These are phyloP conservation scores for Dicrostonyx torquatus DNA, from an alignment of 2,797 vertebrate species.

Conservation along the genomic window DNA sequence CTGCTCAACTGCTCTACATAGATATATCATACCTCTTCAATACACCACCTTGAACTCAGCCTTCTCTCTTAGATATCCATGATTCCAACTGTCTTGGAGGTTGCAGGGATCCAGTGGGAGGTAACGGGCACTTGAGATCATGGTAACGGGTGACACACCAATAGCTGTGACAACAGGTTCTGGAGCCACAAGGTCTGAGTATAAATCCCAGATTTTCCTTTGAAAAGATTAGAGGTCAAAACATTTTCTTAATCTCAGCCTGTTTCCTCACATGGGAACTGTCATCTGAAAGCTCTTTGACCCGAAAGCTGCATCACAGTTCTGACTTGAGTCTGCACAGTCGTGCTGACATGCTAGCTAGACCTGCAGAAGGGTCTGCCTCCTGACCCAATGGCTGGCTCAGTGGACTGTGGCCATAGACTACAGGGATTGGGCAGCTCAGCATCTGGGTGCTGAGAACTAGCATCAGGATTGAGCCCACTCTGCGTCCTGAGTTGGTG, in stretches of 20 bases:
- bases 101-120: neutral
- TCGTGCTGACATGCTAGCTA: neutral
- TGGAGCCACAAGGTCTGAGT: accelerated
- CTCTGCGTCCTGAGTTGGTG: accelerated
- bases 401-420: neutral
- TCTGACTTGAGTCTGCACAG: neutral
- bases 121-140: accelerated
- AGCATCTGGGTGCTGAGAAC: accelerated
- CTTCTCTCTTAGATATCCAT: neutral
- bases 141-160: neutral
- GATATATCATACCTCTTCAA: neutral
- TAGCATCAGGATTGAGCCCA: neutral
- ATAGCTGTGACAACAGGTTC: too few relatives aligned
- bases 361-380: neutral
- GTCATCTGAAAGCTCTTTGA: too few relatives aligned
- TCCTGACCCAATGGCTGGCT: neutral
- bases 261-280: neutral
- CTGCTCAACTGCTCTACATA: neutral
- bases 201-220: neutral
- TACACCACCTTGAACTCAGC: neutral
- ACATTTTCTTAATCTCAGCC: neutral
- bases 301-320: too few relatives aligned
- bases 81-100: accelerated
- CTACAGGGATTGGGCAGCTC: neutral
- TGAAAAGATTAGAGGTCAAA: neutral